Conservation (phyloP, 2,113 vertebrate genomes). For the Apteryx mantelli region DNA sequence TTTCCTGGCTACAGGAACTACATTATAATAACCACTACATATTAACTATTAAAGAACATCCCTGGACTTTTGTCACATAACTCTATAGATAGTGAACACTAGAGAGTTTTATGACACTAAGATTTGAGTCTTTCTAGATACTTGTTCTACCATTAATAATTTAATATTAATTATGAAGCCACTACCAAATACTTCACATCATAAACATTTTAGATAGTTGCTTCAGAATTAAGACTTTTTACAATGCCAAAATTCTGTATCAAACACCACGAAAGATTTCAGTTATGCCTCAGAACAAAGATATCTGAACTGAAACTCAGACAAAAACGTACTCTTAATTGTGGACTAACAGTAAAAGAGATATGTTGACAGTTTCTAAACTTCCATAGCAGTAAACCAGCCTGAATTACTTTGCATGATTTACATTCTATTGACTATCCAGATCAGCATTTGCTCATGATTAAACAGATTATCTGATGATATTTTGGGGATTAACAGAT, state of each 20-base stretch:
- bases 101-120: neutral
- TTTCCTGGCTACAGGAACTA: neutral
- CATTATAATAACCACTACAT: neutral
- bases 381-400: neutral
- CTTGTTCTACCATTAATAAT: neutral
- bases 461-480: slow-evolving; percentile 58
- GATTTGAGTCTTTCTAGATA: neutral
- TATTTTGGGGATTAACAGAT: slow-evolving; percentile 51
- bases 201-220: neutral
- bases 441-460: slow-evolving; percentile 37
- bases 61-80: neutral
- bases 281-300: neutral
- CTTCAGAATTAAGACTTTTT: slow-evolving; percentile 19
- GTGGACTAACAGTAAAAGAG: neutral
- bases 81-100: accelerated
- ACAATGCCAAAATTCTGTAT: neutral
- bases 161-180: neutral
- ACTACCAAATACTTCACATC: neutral
- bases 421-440: neutral
- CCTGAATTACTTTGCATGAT: slow-evolving; percentile 4
- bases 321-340: neutral
- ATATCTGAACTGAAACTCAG: neutral
- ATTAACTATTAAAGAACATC: neutral
- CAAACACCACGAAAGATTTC: neutral
- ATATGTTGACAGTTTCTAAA: neutral